Conservation (phyloP, 53 echinoderm and acorn worm genomes). For the Pentamera pediparva region DNA sequence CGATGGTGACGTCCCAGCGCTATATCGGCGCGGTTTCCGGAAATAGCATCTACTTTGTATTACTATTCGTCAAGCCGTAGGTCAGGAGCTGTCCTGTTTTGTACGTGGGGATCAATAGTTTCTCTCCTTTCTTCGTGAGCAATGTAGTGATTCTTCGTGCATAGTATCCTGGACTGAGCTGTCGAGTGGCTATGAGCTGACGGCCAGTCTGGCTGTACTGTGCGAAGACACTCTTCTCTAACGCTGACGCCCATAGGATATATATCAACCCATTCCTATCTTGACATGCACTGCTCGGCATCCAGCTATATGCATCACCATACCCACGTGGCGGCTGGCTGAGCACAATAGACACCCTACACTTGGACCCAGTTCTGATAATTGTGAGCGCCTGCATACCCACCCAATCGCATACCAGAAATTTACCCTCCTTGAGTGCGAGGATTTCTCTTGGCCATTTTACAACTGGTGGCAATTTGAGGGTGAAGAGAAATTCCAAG, state of each 20-base stretch:
- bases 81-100: too few relatives aligned
- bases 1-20: too few relatives aligned
- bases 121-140: too few relatives aligned
- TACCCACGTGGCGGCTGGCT: background rate
- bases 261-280: background rate
- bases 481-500: background rate
- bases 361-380: background rate
- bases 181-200: background rate
- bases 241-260: background rate
- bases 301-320: background rate
- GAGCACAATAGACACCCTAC: background rate
- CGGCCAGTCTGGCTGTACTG: background rate
- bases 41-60: too few relatives aligned
- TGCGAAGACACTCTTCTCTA: background rate
- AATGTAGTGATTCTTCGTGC: too few relatives aligned
- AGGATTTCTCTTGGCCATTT: background rate
- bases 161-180: too few relatives aligned
- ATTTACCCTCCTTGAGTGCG: background rate
- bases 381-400: background rate
- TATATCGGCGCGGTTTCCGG: too few relatives aligned
- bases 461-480: background rate
- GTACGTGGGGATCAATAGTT: too few relatives aligned
- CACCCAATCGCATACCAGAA: background rate
- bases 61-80: too few relatives aligned
- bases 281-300: background rate